Conservation (phyloP, 1,140 invertebrate genomes). For the Zaprionus davidi region DNA sequence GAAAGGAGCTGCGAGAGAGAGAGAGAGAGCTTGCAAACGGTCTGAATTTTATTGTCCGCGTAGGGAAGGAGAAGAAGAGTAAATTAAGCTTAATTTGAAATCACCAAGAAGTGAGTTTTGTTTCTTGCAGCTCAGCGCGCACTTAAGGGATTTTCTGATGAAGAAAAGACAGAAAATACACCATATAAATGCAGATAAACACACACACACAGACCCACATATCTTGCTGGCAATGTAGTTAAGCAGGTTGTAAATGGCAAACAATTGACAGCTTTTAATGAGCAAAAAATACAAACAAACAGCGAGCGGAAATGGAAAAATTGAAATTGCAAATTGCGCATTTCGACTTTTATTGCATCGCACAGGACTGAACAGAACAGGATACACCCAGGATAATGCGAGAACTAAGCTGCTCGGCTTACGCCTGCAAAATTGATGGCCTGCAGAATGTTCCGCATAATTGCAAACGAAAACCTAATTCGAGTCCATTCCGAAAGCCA, state of each 20-base stretch:
- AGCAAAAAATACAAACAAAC: conserved; percentile 59
- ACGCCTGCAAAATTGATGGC: conserved; percentile 41
- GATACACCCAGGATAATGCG: conserved; percentile 23
- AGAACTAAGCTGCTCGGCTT: conserved; percentile 34
- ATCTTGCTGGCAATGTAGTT: conserved; percentile 30
- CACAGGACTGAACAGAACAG: conserved; percentile 10
- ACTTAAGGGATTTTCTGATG: conserved; percentile 39
- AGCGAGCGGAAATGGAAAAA: conserved; percentile 34
- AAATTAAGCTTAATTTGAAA: conserved; percentile 47
- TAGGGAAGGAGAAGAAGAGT: background rate
- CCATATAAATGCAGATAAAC: conserved; percentile 16
- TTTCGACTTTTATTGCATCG: conserved; percentile 40
- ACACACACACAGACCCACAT: background rate
- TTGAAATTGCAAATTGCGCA: conserved; percentile 48
- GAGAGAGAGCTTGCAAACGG: conserved; percentile 1
- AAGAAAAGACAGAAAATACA: conserved; percentile 9
- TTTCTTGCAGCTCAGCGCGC: conserved; percentile 36
- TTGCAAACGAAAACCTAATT: conserved; percentile 17
- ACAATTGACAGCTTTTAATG: conserved; percentile 79
- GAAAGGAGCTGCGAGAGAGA: conserved; percentile 33
- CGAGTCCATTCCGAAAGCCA: background rate
- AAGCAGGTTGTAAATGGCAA: conserved; percentile 62
- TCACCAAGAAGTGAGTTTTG: conserved; percentile 40
- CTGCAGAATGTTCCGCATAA: conserved; percentile 38
- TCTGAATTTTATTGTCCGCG: conserved; percentile 55